Conservation (phyloP, 2,113 vertebrate species). For the Isichthys henryi region DNA sequence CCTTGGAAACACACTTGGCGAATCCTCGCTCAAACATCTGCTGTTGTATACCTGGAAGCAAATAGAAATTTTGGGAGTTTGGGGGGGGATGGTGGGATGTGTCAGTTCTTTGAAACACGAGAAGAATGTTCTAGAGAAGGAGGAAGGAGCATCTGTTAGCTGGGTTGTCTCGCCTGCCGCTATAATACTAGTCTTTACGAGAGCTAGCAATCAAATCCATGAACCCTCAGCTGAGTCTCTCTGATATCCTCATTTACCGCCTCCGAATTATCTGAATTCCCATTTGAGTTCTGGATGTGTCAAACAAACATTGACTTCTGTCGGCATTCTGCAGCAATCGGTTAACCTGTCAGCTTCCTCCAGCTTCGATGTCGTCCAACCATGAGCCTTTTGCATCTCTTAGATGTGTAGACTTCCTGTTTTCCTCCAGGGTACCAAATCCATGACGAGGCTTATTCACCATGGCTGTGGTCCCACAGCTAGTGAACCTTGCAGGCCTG, state of each 20-base stretch:
- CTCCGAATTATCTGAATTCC: not conserved
- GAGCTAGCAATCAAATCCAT: not conserved
- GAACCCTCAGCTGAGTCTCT: not conserved
- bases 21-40: slow-evolving; percentile 29
- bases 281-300: not conserved
- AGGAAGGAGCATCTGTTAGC: slow-evolving; percentile 1
- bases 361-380: not conserved
- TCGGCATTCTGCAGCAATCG: not conserved
- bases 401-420: not conserved
- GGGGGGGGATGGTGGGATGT: not conserved
- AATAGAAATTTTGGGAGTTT: not conserved
- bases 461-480: not conserved
- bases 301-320: not conserved
- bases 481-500: not conserved
- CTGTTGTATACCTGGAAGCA: slow-evolving; percentile 25
- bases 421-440: not conserved
- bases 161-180: not conserved
- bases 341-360: not conserved
- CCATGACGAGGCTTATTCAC: not conserved
- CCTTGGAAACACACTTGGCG: slow-evolving; percentile 47
- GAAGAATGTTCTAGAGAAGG: not conserved
- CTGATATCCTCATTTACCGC: not conserved
- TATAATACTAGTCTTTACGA: not conserved
- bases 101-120: not conserved
- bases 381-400: not conserved